phyloP scores from a whole-genome alignment of 2,113 vertebrate species.

The Campylomormyrus numenius region DNA sequence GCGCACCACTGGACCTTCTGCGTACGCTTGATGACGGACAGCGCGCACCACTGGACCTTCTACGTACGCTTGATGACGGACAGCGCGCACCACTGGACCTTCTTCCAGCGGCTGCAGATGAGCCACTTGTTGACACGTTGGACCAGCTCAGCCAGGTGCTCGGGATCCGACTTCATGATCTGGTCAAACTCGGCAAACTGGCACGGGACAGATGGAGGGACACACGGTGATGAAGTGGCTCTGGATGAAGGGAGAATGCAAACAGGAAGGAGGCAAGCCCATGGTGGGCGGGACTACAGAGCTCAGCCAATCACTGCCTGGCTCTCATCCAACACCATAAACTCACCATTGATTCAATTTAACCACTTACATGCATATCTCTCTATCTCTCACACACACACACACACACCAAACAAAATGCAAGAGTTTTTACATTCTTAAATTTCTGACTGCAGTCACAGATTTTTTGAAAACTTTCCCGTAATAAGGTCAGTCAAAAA shows the following conservation, averaged over 20 bases:
- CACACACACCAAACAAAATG: background rate
- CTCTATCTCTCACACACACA: background rate
- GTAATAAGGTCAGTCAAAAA: too few relatives aligned
- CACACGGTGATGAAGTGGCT: background rate
- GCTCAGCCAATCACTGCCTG: background rate
- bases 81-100: conserved; percentile 89
- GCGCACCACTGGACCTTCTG: background rate
- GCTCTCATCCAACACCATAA: background rate
- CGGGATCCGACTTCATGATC: conserved; percentile 98
- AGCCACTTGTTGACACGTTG: conserved; percentile 92
- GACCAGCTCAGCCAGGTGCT: conserved; percentile 88
- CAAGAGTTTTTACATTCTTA: too few relatives aligned
- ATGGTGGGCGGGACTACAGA: background rate
- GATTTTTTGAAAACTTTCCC: too few relatives aligned
- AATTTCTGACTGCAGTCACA: too few relatives aligned
- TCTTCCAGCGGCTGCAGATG: conserved; percentile 96
- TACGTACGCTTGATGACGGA: conserved; percentile 80
- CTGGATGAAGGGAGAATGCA: background rate
- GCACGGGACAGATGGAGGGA: background rate
- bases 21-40: conserved; percentile 80
- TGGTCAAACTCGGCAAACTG: conserved; percentile 98
- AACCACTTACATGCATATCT: background rate
- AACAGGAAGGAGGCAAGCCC: background rate
- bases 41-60: conserved; percentile 89
- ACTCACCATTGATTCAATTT: background rate